Conservation (phyloP, 2,797 vertebrate species). For the Dryobates pubescens region DNA sequence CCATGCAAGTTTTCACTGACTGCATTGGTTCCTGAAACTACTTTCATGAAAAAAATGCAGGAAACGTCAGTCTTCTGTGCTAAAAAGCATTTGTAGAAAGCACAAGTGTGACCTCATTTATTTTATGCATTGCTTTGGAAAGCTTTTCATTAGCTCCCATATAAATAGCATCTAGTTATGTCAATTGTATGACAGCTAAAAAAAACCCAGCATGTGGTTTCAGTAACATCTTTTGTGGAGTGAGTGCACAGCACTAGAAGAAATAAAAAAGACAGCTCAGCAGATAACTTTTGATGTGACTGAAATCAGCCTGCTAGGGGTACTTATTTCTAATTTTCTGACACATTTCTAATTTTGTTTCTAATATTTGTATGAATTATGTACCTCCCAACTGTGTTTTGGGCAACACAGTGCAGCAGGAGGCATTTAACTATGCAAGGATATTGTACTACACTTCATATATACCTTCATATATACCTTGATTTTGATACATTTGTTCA, state of each 20-base stretch:
- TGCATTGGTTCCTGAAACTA: not conserved
- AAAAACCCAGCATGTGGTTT: not conserved
- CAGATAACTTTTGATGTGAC: not conserved
- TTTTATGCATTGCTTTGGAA: not conserved
- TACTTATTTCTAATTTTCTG: not conserved
- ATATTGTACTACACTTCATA: not conserved
- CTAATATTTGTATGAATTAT: not conserved
- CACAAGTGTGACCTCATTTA: not conserved
- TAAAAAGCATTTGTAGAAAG: not conserved
- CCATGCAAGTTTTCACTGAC: not conserved
- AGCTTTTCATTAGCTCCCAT: constrained; percentile 9
- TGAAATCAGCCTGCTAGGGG: not conserved
- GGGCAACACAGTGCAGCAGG: not conserved
- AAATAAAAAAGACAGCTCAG: not conserved
- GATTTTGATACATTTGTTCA: not conserved
- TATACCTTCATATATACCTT: not conserved
- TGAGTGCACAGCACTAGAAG: not conserved
- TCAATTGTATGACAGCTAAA: not conserved
- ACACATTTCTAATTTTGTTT: not conserved
- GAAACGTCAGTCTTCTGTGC: not conserved
- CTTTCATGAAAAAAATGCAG: not conserved
- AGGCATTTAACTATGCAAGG: not conserved
- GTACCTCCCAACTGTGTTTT: not conserved
- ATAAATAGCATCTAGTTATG: not conserved
- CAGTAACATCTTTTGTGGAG: not conserved